Evolutionary conservation across 2,888 invertebrate genomes (phyloP), one percentile per base, ranked within the genome.

Genomic region (Himalopsyche anomala): DNA sequence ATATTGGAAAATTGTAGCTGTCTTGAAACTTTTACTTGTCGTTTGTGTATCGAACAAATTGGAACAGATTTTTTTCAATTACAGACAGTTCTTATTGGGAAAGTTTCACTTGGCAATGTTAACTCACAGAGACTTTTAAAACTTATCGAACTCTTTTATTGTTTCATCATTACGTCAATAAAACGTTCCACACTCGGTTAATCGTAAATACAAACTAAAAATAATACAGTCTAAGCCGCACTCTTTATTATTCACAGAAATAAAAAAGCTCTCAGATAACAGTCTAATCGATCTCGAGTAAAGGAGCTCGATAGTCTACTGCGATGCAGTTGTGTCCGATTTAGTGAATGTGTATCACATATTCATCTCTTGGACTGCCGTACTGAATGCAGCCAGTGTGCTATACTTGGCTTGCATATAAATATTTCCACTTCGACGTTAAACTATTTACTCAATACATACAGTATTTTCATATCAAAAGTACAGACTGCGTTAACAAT

Each of bases 321-420:
- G 55, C 28, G 84, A 42, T 84, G 84, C 84, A 84, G 80, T 19
- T 17, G 80, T 38, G 84, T 80, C 84, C 56, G 62, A 55, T 40
- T 80, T 42, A 17, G 17, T 62, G n/a, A 84, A 80, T 84, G 84
- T 84, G 84, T 80, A 84, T 84, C 80, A 80, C 12, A 80, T 42
- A 42, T 84, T 55, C 45, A 80, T 84, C 84, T 80, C 84, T 28
- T 62, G 40, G n/a, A 80, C 55, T 28, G 80, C 80, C 42, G 84
- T 55, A 55, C 38, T 42, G 56, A 42, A 19, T 42, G 84, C 80
- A 17, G 62, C 19, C 19, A 45, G 40, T 55, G 80, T 56, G 55
- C 62, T 62, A 62, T 62, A 62, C 62, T 62, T 62, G 62, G 62
- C n/a, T 28, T 62, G 62, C 62, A 62, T 62, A 62, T 55, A 55